Evolutionary conservation across 2,113 vertebrate genomes (phyloP), one percentile per base, ranked within the genome.

Genomic region (Chaetorhynchus papuensis): DNA sequence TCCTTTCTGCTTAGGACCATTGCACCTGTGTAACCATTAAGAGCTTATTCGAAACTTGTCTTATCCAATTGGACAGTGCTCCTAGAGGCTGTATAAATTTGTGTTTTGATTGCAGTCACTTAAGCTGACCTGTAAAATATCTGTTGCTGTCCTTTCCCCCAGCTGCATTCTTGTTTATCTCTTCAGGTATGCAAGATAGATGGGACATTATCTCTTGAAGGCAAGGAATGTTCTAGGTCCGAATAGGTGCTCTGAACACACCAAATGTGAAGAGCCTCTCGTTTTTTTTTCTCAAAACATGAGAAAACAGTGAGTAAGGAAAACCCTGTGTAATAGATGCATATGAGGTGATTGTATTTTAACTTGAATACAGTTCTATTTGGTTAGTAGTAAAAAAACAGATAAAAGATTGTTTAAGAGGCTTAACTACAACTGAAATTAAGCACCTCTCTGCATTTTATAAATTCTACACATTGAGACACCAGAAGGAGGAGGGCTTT

Each of bases 401-500:
- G 50, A 81, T 57, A 88, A 81, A 82, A 82, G 47, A 59, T 69
- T 50, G 65, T 83, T 86, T 69, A 93, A 92, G 44, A 96, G 15
- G 47, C 47, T 52, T 85, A 76, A 75, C 56, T 92, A 94, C 78
- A 91, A 78, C 52, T 79, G 65, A 63, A 92, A 88, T 93, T 70
- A 89, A 96, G 53, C 56, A 39, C 27, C 53, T 87, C 89, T 77
- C 92, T 76, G 59, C 61, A 54, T 94, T 97, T 97, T 96, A 94
- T 96, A 95, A 90, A 90, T 93, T 87, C 76, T 45, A 86, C 57
- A 54, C 91, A 89, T 91, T 90, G 85, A 90, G 96, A 96, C 93
- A 95, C 92, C 97, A 98, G 96, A 98, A 97, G 96, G 97, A 98
- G 82, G 69, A 83, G 87, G 78, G 88, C 87, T 97, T 96, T 97